Percentiles rank a stretch among this genome's conserved stretches.
Evolutionary conservation across 2,113 vertebrate species (phyloP).

Genomic region (Lanius ludovicianus): DNA sequence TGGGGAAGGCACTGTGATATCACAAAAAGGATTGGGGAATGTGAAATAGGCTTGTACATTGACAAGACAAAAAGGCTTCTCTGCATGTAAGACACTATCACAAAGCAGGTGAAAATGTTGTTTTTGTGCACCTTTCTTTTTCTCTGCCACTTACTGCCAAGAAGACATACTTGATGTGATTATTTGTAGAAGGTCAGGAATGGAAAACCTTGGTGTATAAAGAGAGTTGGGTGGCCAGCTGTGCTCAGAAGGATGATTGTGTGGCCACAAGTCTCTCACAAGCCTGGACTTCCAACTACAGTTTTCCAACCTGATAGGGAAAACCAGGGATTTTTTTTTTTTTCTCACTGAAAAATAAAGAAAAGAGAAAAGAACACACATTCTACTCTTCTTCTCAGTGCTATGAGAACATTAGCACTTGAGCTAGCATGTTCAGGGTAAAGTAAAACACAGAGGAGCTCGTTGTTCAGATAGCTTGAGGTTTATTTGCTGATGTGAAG

Average conservation of each 20-base stretch:
- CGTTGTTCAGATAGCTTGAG: background rate
- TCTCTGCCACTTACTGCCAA: background rate
- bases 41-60: background rate
- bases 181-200: background rate
- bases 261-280: background rate
- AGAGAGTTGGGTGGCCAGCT: background rate
- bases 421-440: background rate
- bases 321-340: background rate
- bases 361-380: too few species aligned
- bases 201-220: background rate
- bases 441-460: background rate
- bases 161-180: background rate
- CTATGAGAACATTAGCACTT: background rate
- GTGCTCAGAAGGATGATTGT: background rate
- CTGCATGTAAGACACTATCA: background rate
- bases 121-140: background rate
- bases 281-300: background rate
- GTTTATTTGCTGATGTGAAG: background rate
- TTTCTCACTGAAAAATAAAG: background rate
- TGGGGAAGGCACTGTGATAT: background rate
- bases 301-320: background rate
- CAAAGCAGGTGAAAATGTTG: background rate
- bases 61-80: background rate
- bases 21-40: background rate
- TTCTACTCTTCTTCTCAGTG: background rate